phyloP scores from a whole-genome alignment of 2,888 invertebrate genomes.

The Alloscopus bannaensis region DNA sequence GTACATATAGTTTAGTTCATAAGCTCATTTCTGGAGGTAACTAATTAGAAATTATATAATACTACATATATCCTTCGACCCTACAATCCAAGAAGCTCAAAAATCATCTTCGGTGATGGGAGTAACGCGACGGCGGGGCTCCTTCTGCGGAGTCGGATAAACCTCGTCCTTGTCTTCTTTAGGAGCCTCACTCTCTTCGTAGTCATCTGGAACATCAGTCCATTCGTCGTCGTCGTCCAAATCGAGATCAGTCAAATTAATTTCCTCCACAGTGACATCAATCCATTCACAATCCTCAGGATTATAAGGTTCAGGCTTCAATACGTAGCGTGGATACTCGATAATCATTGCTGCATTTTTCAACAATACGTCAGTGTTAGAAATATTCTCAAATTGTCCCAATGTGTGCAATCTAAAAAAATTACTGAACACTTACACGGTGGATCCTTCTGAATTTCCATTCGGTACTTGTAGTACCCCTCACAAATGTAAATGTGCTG shows the following conservation, averaged over 20 bases:
- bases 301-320: background rate
- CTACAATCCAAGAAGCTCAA: too few species aligned
- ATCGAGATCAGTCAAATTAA: too few species aligned
- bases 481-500: slow-evolving; percentile 39
- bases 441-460: slow-evolving; percentile 23
- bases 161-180: background rate
- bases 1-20: background rate
- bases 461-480: slow-evolving; percentile 11
- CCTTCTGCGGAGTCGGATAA: background rate
- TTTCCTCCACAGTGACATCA: background rate
- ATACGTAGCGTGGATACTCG: background rate
- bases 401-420: background rate
- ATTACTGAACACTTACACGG: background rate
- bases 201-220: too few species aligned
- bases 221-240: background rate
- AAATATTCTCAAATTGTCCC: background rate
- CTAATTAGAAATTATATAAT: background rate
- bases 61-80: too few species aligned
- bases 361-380: too few species aligned
- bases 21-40: background rate
- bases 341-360: background rate
- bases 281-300: background rate
- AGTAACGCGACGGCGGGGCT: too few species aligned
- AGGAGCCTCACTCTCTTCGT: too few species aligned
- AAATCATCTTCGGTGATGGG: too few species aligned